phyloP scores from a whole-genome alignment of 2,888 invertebrate species.

The Brachycybe producta region DNA sequence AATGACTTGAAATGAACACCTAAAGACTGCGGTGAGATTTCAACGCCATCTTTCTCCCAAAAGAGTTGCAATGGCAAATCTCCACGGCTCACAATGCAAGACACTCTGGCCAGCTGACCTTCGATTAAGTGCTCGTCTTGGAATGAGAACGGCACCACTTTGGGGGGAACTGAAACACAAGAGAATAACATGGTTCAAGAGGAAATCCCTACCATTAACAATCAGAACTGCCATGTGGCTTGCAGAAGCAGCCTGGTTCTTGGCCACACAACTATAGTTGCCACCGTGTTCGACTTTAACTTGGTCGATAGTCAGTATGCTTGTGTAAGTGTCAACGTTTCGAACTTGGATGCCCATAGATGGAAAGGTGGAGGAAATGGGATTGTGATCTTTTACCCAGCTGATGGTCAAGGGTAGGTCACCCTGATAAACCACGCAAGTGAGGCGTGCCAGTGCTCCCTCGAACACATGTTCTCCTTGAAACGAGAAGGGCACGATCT shows the following conservation, averaged over 20 bases:
- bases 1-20: slow-evolving; percentile 13
- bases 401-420: slow-evolving; percentile 42
- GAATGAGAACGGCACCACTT: slow-evolving; percentile 15
- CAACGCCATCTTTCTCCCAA: slow-evolving; percentile 16
- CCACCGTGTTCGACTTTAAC: slow-evolving; percentile 18
- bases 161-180: slow-evolving; percentile 16
- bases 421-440: slow-evolving; percentile 24
- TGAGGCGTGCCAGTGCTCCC: slow-evolving; percentile 22
- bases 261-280: slow-evolving; percentile 19
- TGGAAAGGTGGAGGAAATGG: slow-evolving; percentile 13
- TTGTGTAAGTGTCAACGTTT: slow-evolving; percentile 20
- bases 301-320: slow-evolving; percentile 20
- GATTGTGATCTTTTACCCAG: slow-evolving; percentile 52
- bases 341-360: slow-evolving; percentile 15
- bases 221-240: slow-evolving; percentile 19
- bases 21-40: background rate
- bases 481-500: slow-evolving; percentile 15
- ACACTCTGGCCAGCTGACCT: slow-evolving; percentile 15
- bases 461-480: slow-evolving; percentile 19
- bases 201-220: slow-evolving; percentile 20
- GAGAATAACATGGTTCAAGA: background rate
- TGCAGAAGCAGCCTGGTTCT: slow-evolving; percentile 19
- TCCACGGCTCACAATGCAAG: slow-evolving; percentile 15
- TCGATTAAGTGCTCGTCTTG: slow-evolving; percentile 15
- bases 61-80: slow-evolving; percentile 13